Conservation (phyloP, 2,113 vertebrate genomes). For the Macquaria ambigua region DNA sequence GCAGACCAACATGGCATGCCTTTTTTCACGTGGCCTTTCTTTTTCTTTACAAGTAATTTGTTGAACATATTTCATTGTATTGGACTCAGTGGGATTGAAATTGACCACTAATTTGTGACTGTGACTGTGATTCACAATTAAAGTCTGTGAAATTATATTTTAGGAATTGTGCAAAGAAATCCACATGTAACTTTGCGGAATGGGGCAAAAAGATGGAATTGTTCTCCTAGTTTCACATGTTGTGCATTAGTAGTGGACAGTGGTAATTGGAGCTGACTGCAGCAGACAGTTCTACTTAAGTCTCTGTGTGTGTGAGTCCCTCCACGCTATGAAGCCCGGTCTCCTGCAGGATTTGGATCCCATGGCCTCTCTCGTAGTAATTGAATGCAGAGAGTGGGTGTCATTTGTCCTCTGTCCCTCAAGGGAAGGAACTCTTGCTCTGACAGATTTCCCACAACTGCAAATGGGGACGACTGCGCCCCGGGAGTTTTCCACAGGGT, state of each 20-base stretch:
- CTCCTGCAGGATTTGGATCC: constrained; percentile 71
- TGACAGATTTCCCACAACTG: constrained; percentile 84
- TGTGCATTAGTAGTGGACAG: constrained; percentile 77
- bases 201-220: constrained; percentile 56
- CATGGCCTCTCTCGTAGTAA: constrained; percentile 75
- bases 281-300: constrained; percentile 79
- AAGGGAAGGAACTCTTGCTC: constrained; percentile 72
- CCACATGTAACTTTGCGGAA: constrained; percentile 58
- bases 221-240: constrained; percentile 77
- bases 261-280: constrained; percentile 79
- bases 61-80: constrained; percentile 42
- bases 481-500: constrained; percentile 55
- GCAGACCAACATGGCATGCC: constrained; percentile 40
- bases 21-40: neutral
- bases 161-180: constrained; percentile 55
- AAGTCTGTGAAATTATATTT: constrained; percentile 65
- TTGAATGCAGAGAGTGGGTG: constrained; percentile 81
- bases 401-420: constrained; percentile 82
- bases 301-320: constrained; percentile 46
- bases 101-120: constrained; percentile 60
- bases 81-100: constrained; percentile 45
- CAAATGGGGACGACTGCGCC: constrained; percentile 74
- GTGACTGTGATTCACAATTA: constrained; percentile 62
- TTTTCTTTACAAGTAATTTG: constrained; percentile 57
- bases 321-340: constrained; percentile 50